These are phyloP conservation scores for Oophaga pumilio DNA, from an alignment of 2,113 vertebrate genomes.

Conservation along the genomic window DNA sequence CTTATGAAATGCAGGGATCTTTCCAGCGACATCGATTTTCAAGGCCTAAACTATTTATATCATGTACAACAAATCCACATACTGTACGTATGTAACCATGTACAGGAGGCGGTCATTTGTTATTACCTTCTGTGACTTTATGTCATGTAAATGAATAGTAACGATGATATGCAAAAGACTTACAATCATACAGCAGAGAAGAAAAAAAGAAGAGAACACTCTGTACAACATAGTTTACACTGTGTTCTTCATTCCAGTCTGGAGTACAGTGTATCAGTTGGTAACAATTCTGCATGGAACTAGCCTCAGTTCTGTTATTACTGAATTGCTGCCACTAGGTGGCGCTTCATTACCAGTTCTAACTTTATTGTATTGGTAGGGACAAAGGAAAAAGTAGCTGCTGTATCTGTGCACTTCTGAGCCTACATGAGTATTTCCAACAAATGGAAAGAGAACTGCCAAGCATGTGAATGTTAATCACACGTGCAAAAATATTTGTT, in stretches of 20 bases:
- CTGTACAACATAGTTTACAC: background rate
- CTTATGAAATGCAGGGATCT: no score
- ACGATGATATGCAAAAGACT: background rate
- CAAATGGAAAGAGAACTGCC: conserved; percentile 17
- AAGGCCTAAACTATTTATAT: background rate
- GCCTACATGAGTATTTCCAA: background rate
- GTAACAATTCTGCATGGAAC: background rate
- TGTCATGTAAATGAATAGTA: background rate
- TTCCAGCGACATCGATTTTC: no score
- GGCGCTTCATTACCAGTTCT: conserved; percentile 14
- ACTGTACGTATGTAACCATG: background rate
- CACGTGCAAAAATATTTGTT: conserved; percentile 21
- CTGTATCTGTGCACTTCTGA: conserved; percentile 22
- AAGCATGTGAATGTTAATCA: conserved; percentile 19
- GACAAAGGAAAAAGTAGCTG: background rate
- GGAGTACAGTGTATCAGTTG: background rate
- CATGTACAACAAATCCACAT: background rate
- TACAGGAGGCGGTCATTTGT: background rate
- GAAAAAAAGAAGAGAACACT: background rate
- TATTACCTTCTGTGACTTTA: background rate
- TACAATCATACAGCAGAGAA: background rate
- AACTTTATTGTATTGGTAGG: background rate
- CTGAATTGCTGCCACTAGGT: conserved; percentile 24
- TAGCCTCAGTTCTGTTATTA: background rate
- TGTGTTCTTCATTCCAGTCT: conserved; percentile 7